Conservation (phyloP, 2,797 vertebrate species). For the Paramormyrops hopkinsi region DNA sequence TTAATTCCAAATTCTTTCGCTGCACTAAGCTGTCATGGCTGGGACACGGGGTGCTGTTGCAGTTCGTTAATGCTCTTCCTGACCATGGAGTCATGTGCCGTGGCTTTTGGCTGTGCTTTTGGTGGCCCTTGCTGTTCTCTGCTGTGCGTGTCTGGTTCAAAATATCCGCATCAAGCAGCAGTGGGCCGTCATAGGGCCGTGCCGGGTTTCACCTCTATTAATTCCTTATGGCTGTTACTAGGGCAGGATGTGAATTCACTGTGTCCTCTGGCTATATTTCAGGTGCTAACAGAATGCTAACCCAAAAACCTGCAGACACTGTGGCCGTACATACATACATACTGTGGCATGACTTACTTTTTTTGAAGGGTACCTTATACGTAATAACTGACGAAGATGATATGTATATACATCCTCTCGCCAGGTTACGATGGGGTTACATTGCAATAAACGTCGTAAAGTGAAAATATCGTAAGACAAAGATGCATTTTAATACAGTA, state of each 20-base stretch:
- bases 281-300: not conserved
- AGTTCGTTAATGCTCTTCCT: not conserved
- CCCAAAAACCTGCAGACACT: conserved; percentile 1
- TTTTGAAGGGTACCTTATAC: not conserved
- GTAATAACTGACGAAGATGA: not conserved
- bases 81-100: not conserved
- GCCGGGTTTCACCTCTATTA: not conserved
- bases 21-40: not conserved
- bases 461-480: not conserved
- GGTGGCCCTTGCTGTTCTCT: not conserved
- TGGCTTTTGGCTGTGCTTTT: not conserved
- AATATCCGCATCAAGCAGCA: not conserved
- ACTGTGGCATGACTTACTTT: not conserved
- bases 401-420: not conserved
- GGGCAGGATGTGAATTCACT: conserved; percentile 27
- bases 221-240: not conserved
- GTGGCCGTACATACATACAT: not conserved
- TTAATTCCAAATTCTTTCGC: not conserved
- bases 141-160: not conserved
- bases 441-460: not conserved
- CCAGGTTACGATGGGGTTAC: not conserved
- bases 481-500: not conserved
- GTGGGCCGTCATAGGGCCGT: not conserved
- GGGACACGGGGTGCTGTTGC: not conserved
- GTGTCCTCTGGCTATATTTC: not conserved